Evolutionary conservation across 53 echinoderm and acorn worm genomes (phyloP).

Genomic region (Paelopatides confundens): DNA sequence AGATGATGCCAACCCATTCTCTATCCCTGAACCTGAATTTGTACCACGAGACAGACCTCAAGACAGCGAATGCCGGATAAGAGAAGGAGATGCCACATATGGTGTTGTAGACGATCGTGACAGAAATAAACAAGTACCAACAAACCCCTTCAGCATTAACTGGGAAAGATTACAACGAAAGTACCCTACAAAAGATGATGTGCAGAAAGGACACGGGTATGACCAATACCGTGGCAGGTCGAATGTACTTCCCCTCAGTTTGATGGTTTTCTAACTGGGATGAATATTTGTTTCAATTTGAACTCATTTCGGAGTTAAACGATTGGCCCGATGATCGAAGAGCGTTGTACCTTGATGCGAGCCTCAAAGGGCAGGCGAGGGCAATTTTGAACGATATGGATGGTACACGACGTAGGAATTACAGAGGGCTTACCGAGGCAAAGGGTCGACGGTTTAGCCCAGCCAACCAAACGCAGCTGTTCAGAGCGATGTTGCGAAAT

Average conservation of each 20-base stretch:
- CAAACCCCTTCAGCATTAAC: too few species aligned
- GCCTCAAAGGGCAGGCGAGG: conserved; percentile 26
- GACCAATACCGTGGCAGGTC: background rate
- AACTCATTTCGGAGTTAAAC: conserved; percentile 63
- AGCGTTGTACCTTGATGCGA: background rate
- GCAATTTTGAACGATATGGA: conserved; percentile 5
- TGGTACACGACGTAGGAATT: background rate
- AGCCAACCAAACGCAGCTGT: conserved; percentile 26
- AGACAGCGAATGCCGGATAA: too few species aligned
- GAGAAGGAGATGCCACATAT: too few species aligned
- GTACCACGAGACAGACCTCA: too few species aligned
- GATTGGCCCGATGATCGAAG: conserved; percentile 33
- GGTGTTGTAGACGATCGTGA: too few species aligned
- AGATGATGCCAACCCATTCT: too few species aligned
- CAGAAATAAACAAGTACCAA: too few species aligned
- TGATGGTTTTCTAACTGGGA: conserved; percentile 52
- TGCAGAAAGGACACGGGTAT: background rate
- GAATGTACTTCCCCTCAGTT: background rate
- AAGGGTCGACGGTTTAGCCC: background rate
- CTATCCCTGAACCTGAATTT: too few species aligned
- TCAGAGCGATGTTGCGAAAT: conserved; percentile 9
- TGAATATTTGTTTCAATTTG: conserved; percentile 59
- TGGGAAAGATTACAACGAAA: background rate
- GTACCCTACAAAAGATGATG: too few species aligned
- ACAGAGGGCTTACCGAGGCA: background rate